Percentiles rank a stretch among this genome's conserved stretches.
phyloP scores from a whole-genome alignment of 2,888 invertebrate species.

The Ornithoptera priamus region DNA sequence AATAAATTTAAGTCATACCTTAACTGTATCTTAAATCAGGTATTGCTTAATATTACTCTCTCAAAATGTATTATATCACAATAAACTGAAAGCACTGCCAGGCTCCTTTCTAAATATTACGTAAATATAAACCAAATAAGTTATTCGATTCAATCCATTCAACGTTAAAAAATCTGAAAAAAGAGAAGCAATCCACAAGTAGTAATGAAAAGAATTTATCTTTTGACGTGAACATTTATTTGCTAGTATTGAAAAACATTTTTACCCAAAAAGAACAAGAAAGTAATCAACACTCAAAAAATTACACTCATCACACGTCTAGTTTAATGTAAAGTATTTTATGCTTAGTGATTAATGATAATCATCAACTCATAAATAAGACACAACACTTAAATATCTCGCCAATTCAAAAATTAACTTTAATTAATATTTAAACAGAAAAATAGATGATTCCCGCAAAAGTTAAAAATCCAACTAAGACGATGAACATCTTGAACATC shows the following conservation, averaged over 20 bases:
- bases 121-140: too few relatives aligned
- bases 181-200: neutral
- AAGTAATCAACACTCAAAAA: neutral
- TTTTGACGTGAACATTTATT: neutral
- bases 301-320: too few relatives aligned
- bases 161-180: neutral
- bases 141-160: neutral
- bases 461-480: conserved; percentile 13
- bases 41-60: too few relatives aligned
- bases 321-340: too few relatives aligned
- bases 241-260: neutral
- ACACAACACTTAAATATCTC: neutral
- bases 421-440: neutral
- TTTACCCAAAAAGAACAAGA: neutral
- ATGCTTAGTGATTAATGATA: too few relatives aligned
- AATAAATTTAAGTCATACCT: too few relatives aligned
- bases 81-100: neutral
- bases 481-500: conserved; percentile 22
- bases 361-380: too few relatives aligned
- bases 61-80: neutral
- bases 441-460: conserved; percentile 25
- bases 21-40: too few relatives aligned
- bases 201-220: neutral
- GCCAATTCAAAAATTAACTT: neutral
- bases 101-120: neutral